These are phyloP conservation scores for Cinclus cinclus DNA, from an alignment of 2,113 vertebrate genomes.

Conservation along the genomic window DNA sequence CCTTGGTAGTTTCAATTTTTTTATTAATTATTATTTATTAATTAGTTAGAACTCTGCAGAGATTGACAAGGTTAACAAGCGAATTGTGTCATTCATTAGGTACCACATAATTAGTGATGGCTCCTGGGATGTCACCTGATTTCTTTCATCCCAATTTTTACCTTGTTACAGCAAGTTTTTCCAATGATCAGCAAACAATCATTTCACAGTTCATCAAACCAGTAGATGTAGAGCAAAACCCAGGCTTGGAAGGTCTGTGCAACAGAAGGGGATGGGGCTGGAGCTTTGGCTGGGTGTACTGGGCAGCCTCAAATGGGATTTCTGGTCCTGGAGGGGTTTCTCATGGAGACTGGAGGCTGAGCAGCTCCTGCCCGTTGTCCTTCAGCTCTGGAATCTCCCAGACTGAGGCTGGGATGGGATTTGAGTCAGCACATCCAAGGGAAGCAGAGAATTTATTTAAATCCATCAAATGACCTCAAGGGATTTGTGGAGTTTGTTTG, in stretches of 20 bases:
- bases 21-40: not conserved
- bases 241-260: not conserved
- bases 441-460: not conserved
- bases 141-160: not conserved
- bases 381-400: not conserved
- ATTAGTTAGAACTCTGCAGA: not conserved
- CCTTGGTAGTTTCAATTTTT: not conserved
- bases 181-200: accelerated
- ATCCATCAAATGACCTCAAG: not conserved
- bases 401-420: accelerated
- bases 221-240: not conserved
- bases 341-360: not conserved
- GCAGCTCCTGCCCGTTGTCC: accelerated
- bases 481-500: not conserved
- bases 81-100: not conserved
- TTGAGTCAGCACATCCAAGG: not conserved
- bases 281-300: not conserved
- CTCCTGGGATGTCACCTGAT: not conserved
- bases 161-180: not conserved
- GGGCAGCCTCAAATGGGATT: not conserved
- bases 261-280: not conserved
- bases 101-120: not conserved
- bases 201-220: not conserved
- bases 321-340: not conserved
- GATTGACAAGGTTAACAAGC: not conserved